Percentiles rank a stretch among this genome's conserved stretches.
phyloP scores from a whole-genome alignment of 2,797 vertebrate genomes.

The Periophthalmus magnuspinnatus region DNA sequence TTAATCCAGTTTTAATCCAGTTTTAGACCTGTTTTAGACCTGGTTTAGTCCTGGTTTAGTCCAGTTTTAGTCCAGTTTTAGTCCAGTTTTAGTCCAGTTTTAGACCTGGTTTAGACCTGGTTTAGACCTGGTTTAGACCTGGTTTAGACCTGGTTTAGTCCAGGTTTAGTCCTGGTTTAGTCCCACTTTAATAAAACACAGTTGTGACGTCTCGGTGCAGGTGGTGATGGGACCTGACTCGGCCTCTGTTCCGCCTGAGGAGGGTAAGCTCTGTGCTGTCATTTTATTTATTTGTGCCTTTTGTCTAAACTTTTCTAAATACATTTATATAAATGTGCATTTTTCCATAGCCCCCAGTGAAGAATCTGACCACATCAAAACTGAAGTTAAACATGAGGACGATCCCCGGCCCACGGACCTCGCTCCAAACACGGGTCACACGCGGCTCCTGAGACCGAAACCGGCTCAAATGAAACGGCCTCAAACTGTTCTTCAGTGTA shows the following conservation, averaged over 20 bases:
- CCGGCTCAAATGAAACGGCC: constrained; percentile 50
- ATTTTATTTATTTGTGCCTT: too few species aligned
- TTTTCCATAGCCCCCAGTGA: constrained; percentile 38
- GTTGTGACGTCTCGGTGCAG: not conserved
- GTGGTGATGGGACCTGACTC: constrained; percentile 60
- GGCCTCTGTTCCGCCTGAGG: constrained; percentile 30
- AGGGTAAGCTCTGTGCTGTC: constrained; percentile 47
- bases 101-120: too few species aligned
- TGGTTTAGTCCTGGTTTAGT: too few species aligned
- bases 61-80: too few species aligned
- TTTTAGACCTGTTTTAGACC: too few species aligned
- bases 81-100: too few species aligned
- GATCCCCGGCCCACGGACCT: constrained; percentile 18
- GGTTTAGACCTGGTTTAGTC: too few species aligned
- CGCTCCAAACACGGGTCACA: constrained; percentile 45
- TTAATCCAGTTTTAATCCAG: too few species aligned
- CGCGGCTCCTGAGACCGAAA: constrained; percentile 60
- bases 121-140: too few species aligned
- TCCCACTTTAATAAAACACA: too few species aligned
- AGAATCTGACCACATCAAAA: constrained; percentile 41
- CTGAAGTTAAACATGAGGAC: constrained; percentile 14
- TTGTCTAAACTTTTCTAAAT: not conserved
- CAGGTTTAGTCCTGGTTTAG: too few species aligned
- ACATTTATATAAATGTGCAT: not conserved
- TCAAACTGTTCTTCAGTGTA: constrained; percentile 48